Evolutionary conservation across 2,888 invertebrate species (phyloP).

Genomic region (Chironomus tentans): DNA sequence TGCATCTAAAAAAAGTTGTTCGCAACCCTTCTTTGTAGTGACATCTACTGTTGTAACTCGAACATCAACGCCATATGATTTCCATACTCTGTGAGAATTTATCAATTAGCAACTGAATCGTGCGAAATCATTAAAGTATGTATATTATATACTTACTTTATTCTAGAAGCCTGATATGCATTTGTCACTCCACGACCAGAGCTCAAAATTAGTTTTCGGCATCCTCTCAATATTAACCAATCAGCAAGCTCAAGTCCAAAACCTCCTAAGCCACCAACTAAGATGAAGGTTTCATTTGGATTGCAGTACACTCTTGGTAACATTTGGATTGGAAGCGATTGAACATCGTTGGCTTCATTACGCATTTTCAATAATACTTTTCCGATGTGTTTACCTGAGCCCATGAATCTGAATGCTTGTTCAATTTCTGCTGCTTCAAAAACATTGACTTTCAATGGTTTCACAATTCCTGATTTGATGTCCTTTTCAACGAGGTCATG

Average conservation of each 20-base stretch:
- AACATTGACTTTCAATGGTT: slow-evolving; percentile 55
- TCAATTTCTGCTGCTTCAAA: slow-evolving; percentile 60
- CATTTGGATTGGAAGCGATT: slow-evolving; percentile 35
- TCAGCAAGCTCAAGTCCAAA: slow-evolving; percentile 83
- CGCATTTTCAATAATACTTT: slow-evolving; percentile 50
- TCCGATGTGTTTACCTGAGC: slow-evolving; percentile 69
- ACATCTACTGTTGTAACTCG: slow-evolving; percentile 58
- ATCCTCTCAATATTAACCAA: slow-evolving; percentile 78
- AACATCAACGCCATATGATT: slow-evolving; percentile 53
- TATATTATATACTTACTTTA: slow-evolving; percentile 44
- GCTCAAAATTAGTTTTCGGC: slow-evolving; percentile 64
- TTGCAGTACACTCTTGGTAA: slow-evolving; percentile 36
- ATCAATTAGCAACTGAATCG: no score
- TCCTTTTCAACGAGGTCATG: slow-evolving; percentile 50
- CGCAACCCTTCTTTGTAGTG: slow-evolving; percentile 54
- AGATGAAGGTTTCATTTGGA: slow-evolving; percentile 45
- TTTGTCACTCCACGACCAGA: slow-evolving; percentile 70
- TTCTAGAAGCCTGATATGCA: slow-evolving; percentile 70
- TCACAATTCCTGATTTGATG: slow-evolving; percentile 54
- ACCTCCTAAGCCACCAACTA: slow-evolving; percentile 79
- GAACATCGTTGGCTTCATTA: slow-evolving; percentile 31
- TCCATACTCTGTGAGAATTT: slow-evolving; percentile 47
- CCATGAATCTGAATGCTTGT: slow-evolving; percentile 58
- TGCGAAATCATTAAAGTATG: no score
- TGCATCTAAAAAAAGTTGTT: slow-evolving; percentile 52